phyloP scores from a whole-genome alignment of 2,797 vertebrate species.

The Thaleichthys pacificus region DNA sequence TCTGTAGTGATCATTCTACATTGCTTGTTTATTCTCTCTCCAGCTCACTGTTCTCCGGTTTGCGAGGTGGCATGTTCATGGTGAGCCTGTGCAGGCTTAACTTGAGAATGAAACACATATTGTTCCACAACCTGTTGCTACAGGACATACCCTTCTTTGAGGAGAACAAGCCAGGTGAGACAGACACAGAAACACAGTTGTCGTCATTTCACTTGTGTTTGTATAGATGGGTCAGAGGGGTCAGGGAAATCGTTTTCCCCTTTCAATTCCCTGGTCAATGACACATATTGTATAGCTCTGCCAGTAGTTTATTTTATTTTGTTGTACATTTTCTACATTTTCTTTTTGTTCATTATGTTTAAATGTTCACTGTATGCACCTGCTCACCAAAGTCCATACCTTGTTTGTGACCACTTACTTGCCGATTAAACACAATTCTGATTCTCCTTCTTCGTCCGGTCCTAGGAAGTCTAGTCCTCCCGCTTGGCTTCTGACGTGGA shows the following conservation, averaged over 20 bases:
- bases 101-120: slow-evolving; percentile 66
- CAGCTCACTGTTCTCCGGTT: slow-evolving; percentile 68
- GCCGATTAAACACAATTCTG: no score
- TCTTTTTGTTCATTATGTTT: no score
- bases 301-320: not conserved
- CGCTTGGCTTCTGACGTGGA: slow-evolving; percentile 82
- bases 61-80: slow-evolving; percentile 77
- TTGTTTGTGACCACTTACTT: no score
- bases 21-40: not conserved
- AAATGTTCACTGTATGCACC: no score
- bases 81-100: slow-evolving; percentile 71
- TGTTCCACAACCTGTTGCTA: slow-evolving; percentile 79
- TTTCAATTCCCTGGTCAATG: not conserved
- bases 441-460: not conserved
- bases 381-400: no score
- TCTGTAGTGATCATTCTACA: not conserved
- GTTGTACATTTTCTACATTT: no score
- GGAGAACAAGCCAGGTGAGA: slow-evolving; percentile 79
- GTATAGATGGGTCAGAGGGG: no score
- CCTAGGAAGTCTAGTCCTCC: slow-evolving; percentile 78
- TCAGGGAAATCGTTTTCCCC: no score
- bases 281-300: not conserved
- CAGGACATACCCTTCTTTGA: slow-evolving; percentile 88
- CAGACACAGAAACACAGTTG: not conserved
- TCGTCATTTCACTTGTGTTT: not conserved